Evolutionary conservation across 2,888 invertebrate species (phyloP).

Genomic region (Plusia festucae): DNA sequence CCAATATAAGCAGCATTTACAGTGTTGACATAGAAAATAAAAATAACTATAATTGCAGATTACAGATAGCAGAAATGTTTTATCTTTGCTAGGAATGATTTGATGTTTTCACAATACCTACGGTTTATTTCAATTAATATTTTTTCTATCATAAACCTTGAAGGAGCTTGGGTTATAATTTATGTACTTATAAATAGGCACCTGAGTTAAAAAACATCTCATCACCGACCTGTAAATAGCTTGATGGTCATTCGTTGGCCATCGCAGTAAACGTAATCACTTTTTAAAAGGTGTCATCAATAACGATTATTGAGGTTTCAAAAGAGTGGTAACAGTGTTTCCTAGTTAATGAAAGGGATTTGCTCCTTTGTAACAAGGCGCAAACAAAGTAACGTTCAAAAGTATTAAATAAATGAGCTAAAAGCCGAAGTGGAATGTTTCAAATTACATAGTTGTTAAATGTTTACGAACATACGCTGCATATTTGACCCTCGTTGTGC

Average conservation of each 20-base stretch:
- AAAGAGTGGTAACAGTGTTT: not conserved
- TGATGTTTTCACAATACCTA: no score
- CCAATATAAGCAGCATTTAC: no score
- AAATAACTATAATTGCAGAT: not conserved
- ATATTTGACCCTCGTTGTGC: conserved; percentile 58
- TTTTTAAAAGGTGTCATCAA: conserved; percentile 1
- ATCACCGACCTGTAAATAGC: conserved; percentile 15
- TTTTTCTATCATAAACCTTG: conserved; percentile 22
- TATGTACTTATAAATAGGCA: conserved; percentile 10
- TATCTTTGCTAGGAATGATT: not conserved
- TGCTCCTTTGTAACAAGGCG: conserved; percentile 20
- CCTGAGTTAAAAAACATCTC: conserved; percentile 18
- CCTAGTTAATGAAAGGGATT: conserved; percentile 14
- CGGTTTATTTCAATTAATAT: conserved; percentile 31
- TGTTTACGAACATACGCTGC: conserved; percentile 63
- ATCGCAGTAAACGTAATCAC: not conserved
- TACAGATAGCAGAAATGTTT: not conserved
- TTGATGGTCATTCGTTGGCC: conserved; percentile 13
- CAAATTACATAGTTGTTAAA: conserved; percentile 67
- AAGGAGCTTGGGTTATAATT: conserved; percentile 13
- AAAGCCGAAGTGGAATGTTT: conserved; percentile 61
- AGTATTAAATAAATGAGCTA: conserved; percentile 55
- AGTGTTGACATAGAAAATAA: conserved; percentile 2
- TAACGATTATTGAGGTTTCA: conserved; percentile 8
- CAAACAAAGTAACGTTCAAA: conserved; percentile 21